Evolutionary conservation across 2,113 vertebrate species (phyloP), one percentile per base, ranked within the genome.

Genomic region (Protobothrops flavoviridis): DNA sequence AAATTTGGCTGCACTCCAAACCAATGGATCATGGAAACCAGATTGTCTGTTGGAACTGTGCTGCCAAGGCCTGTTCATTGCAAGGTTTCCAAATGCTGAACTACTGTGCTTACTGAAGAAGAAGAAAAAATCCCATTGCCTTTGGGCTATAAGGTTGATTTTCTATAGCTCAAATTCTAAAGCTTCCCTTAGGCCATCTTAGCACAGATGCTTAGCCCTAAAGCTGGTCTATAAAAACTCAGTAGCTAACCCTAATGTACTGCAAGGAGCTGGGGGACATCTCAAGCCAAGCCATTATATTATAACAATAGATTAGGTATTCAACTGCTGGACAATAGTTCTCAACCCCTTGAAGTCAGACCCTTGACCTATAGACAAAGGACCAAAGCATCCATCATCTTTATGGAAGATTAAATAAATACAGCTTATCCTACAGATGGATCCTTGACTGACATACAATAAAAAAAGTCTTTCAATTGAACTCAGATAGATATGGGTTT

Each of bases 391-490:
- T 90, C 92, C 45, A 86, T 90, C 88, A 53, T 87, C 50, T 93
- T 93, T 86, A 90, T 53, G 45, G 56, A 57, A 87, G 48, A 59
- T 53, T 86, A 90, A 90, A 93, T 86, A 86, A 93, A 90, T 64
- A 53, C 55, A 64, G n/a, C 45, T 59, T 93, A 89, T 86, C 92
- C 85, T 52, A 52, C 89, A 93, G 89, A 92, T 69, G 56, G 59
- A 64, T n/a, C 89, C 50, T 90, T 93, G 57, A 86, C 81, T 39
- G 52, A n/a, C 8, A 57, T 52, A 64, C 43, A 86, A 87, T 87
- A 90, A 87, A 87, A 15, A 23, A 39, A 61, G n/a, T 61, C 45
- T 57, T 93, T 85, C 29, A 52, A 55, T 93, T 93, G 29, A 86
- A 90, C 81, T 64, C 89, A 64, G 74, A 24, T 55, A 55, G 90